A percentile compares a stretch with the other conserved stretches of the same genome.
phyloP scores from a whole-genome alignment of 2,113 vertebrate species.

The Pollimyrus isidori region DNA sequence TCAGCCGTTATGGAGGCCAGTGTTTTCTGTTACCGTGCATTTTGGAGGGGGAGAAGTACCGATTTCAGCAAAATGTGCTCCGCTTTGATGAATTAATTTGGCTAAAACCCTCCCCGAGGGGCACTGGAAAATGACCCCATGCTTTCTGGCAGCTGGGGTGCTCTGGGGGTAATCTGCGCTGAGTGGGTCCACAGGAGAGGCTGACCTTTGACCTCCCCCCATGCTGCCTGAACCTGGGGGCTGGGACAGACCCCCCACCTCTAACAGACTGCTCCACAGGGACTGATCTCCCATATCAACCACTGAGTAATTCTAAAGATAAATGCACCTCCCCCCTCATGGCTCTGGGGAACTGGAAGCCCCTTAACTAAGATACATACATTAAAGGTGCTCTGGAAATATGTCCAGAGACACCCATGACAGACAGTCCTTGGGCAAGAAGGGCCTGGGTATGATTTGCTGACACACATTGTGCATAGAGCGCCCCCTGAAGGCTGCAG shows the following conservation, averaged over 20 bases:
- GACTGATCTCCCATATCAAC: background rate
- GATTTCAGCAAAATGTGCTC: background rate
- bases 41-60: background rate
- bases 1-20: background rate
- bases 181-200: background rate
- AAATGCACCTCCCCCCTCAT: background rate
- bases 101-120: background rate
- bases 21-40: background rate
- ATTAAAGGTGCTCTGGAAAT: background rate
- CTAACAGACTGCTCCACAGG: background rate
- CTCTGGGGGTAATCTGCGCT: background rate
- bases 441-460: background rate
- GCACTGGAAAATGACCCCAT: background rate
- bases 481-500: background rate
- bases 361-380: background rate
- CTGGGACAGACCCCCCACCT: background rate
- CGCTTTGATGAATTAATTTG: background rate
- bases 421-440: background rate
- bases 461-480: background rate
- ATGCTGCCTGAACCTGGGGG: background rate
- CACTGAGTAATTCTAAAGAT: background rate
- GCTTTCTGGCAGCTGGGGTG: constrained; percentile 9
- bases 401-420: background rate
- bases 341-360: background rate
- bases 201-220: background rate